Percentiles rank a stretch among this genome's conserved stretches.
These are phyloP conservation scores for Halichondria panicea DNA, from an alignment of 37 sponge, comb jelly and placozoan genomes.

Conservation along the genomic window DNA sequence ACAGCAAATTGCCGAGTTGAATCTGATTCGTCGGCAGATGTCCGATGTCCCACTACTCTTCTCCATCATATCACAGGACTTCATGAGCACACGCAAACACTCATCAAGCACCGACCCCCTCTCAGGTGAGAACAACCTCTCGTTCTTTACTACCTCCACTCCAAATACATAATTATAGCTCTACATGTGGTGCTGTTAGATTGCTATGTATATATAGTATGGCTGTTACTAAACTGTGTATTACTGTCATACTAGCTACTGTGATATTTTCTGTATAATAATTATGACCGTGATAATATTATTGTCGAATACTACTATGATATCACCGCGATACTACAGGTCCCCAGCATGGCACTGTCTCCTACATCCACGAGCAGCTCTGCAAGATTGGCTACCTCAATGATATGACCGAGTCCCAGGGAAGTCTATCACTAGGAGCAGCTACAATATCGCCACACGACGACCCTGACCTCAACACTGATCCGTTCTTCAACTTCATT, in stretches of 20 bases:
- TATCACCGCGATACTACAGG: no score
- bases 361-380: constrained; percentile 52
- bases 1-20: constrained; percentile 48
- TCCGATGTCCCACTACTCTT: constrained; percentile 64
- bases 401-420: constrained; percentile 1
- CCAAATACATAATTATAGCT: no score
- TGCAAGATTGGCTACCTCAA: constrained; percentile 45
- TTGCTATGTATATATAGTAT: no score
- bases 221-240: no score
- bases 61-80: constrained; percentile 35
- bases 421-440: not conserved
- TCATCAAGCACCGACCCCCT: not conserved
- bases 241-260: not conserved
- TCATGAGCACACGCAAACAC: constrained; percentile 8
- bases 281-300: no score
- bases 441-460: constrained; percentile 46
- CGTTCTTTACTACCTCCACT: no score
- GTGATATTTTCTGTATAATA: no score
- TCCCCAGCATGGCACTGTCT: not conserved
- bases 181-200: no score
- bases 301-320: no score
- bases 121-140: no score
- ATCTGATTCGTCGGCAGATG: constrained; percentile 52
- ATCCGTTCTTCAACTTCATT: constrained; percentile 59
- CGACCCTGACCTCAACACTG: constrained; percentile 61